phyloP scores from a whole-genome alignment of 2,113 vertebrate genomes.

The Mormoops blainvillei region DNA sequence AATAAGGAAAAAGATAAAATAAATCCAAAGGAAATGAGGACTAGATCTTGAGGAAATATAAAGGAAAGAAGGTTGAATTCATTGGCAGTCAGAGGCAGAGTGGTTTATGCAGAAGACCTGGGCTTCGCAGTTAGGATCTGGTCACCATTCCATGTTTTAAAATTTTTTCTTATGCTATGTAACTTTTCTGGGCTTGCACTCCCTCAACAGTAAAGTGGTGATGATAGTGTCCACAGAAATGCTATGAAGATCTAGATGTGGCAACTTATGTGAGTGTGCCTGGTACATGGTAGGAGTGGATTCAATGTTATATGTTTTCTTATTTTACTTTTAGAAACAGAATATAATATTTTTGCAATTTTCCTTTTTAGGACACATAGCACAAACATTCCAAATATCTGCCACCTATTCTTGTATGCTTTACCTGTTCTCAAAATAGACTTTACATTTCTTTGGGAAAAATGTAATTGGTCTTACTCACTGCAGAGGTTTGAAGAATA shows the following conservation, averaged over 20 bases:
- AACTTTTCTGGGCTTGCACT: neutral
- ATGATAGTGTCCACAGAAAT: neutral
- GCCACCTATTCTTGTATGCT: neutral
- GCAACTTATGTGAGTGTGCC: neutral
- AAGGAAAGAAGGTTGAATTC: neutral
- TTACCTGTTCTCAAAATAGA: neutral
- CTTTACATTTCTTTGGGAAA: neutral
- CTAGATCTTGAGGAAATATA: neutral
- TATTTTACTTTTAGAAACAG: neutral
- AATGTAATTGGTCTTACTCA: neutral
- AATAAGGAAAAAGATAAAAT: neutral
- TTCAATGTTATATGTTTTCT: neutral
- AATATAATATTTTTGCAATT: neutral
- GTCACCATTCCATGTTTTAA: neutral
- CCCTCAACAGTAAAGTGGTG: neutral
- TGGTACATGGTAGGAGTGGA: neutral
- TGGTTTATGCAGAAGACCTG: neutral
- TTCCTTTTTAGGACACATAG: neutral
- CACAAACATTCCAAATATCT: neutral
- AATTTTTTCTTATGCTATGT: neutral
- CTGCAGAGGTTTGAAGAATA: constrained; percentile 29
- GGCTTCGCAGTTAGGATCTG: neutral
- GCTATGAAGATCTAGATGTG: neutral
- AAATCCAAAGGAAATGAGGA: neutral
- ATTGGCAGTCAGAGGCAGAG: neutral